phyloP scores from a whole-genome alignment of 2,888 invertebrate genomes.

The Rhingia campestris region DNA sequence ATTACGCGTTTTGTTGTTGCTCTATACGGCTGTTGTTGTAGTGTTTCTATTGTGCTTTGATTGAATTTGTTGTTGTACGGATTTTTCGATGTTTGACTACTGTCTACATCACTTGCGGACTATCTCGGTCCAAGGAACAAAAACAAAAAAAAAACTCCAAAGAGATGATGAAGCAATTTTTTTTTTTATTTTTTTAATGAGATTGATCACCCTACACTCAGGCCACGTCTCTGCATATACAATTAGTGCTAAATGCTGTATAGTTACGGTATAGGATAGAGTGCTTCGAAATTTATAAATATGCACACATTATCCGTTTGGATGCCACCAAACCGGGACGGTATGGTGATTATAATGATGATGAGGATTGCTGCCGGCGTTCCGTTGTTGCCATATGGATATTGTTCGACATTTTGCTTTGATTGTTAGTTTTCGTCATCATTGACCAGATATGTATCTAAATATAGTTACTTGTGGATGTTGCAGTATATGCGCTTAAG shows the following conservation, averaged over 20 bases:
- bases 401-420: conserved; percentile 36
- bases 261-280: conserved; percentile 19
- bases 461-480: conserved; percentile 6
- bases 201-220: conserved; percentile 47
- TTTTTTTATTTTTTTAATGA: conserved; percentile 40
- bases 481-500: conserved; percentile 51
- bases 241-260: conserved; percentile 44
- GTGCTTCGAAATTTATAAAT: conserved; percentile 19
- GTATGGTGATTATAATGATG: conserved; percentile 21
- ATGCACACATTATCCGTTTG: conserved; percentile 24
- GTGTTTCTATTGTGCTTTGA: conserved; percentile 40
- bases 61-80: conserved; percentile 28
- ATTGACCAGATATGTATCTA: conserved; percentile 2
- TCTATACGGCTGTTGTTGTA: conserved; percentile 46
- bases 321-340: conserved; percentile 30
- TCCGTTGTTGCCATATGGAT: conserved; percentile 51
- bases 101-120: conserved; percentile 3
- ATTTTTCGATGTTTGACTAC: conserved; percentile 25
- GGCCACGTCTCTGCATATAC: conserved; percentile 49
- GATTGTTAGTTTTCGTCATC: conserved; percentile 24
- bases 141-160: conserved; percentile 16
- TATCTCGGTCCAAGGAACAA: conserved; percentile 29
- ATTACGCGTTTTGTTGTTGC: conserved; percentile 78
- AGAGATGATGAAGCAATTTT: neutral
- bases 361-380: conserved; percentile 36